phyloP scores from a whole-genome alignment of 2,797 vertebrate species.

The Gephyroberyx darwinii region DNA sequence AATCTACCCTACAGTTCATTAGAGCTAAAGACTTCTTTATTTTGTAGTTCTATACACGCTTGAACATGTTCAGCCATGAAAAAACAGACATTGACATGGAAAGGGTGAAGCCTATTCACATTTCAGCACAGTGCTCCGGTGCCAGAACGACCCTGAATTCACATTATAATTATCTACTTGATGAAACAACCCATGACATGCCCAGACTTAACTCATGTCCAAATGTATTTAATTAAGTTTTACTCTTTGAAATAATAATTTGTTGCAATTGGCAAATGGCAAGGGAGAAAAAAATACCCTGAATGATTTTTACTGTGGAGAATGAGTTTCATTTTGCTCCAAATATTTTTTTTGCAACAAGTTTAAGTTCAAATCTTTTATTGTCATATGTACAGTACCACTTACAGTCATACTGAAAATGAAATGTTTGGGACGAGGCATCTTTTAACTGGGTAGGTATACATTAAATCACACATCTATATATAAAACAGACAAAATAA shows the following conservation, averaged over 20 bases:
- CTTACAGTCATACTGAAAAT: no score
- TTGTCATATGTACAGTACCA: no score
- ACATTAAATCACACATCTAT: no score
- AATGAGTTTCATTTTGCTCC: not conserved
- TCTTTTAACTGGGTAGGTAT: no score
- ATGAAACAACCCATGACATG: constrained; percentile 43
- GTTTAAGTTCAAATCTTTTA: no score
- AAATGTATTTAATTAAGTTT: constrained; percentile 33
- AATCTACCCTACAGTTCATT: constrained; percentile 8
- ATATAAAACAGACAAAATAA: no score
- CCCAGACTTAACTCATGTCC: constrained; percentile 55
- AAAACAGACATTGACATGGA: constrained; percentile 23
- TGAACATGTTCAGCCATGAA: constrained; percentile 51
- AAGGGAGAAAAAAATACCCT: not conserved
- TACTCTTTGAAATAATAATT: not conserved
- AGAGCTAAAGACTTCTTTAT: constrained; percentile 1
- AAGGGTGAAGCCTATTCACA: constrained; percentile 24
- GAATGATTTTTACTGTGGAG: no score
- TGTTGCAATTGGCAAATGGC: not conserved
- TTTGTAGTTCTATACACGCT: constrained; percentile 34
- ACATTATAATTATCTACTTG: constrained; percentile 56
- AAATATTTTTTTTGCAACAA: not conserved
- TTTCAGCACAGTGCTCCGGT: constrained; percentile 23
- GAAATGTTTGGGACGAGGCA: no score
- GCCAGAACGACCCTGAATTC: constrained; percentile 49